Conservation (phyloP, 2,888 invertebrate species). For the Rugalucina vietnamica region DNA sequence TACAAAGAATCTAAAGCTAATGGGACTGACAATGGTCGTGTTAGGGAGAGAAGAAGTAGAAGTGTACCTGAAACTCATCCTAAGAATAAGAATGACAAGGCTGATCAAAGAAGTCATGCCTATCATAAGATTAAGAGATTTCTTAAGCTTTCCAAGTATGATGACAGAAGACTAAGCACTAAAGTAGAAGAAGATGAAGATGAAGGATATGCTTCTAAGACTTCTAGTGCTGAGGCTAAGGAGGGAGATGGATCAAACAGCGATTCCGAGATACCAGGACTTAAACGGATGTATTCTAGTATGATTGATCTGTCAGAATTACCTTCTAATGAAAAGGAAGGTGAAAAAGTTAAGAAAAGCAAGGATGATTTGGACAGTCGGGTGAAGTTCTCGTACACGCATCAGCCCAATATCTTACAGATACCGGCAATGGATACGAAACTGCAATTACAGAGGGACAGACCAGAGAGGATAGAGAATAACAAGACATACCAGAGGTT, state of each 20-base stretch:
- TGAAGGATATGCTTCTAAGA: constrained; percentile 62
- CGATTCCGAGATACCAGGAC: constrained; percentile 34
- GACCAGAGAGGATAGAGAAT: neutral
- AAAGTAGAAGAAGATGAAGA: constrained; percentile 56
- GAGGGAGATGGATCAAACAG: constrained; percentile 4
- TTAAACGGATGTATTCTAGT: constrained; percentile 40
- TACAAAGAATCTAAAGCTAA: constrained; percentile 37
- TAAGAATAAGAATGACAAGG: constrained; percentile 11
- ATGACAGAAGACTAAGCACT: constrained; percentile 1
- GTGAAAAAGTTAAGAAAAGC: neutral
- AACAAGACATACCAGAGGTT: constrained; percentile 52
- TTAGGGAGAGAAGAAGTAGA: constrained; percentile 27
- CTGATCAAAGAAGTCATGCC: constrained; percentile 33
- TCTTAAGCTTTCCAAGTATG: constrained; percentile 48
- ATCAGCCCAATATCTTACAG: constrained; percentile 55
- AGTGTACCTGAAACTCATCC: constrained; percentile 31
- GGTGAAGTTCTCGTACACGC: constrained; percentile 58
- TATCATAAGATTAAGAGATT: constrained; percentile 53
- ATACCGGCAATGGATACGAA: constrained; percentile 52
- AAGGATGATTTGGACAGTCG: constrained; percentile 22
- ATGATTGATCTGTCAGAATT: constrained; percentile 59
- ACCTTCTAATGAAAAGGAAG: constrained; percentile 30
- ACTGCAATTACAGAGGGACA: constrained; percentile 11
- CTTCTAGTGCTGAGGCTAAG: constrained; percentile 59
- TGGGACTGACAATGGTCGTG: neutral